These are phyloP conservation scores for Kryptolebias ocellatus DNA, from an alignment of 2,797 vertebrate species.

Conservation along the genomic window DNA sequence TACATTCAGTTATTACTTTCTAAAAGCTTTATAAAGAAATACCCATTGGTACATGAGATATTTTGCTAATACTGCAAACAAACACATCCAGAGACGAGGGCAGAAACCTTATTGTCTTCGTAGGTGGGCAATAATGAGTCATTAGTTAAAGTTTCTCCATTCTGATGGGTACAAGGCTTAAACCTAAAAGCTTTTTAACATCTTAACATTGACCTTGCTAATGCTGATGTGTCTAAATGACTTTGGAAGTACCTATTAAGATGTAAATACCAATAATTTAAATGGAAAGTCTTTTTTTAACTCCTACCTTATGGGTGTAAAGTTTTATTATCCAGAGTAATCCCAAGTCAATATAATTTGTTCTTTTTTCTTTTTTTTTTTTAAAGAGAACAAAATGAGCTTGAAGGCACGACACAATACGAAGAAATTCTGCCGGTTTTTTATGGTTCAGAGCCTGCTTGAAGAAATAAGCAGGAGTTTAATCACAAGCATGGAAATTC, in stretches of 20 bases:
- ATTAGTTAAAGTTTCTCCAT: too few species aligned
- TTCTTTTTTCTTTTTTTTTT: not conserved
- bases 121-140: too few species aligned
- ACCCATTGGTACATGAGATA: too few species aligned
- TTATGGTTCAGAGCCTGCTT: constrained; percentile 36
- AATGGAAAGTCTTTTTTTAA: not conserved
- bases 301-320: constrained; percentile 2
- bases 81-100: too few species aligned
- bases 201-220: not conserved
- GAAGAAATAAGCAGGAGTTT: constrained; percentile 43
- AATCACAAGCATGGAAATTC: constrained; percentile 35
- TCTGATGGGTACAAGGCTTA: not conserved
- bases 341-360: not conserved
- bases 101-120: too few species aligned
- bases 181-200: not conserved
- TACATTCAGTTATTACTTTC: too few species aligned
- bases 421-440: constrained; percentile 15
- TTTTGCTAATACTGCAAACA: too few species aligned
- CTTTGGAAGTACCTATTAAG: not conserved
- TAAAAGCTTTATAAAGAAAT: too few species aligned
- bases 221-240: not conserved
- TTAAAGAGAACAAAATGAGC: constrained; percentile 7
- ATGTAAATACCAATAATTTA: constrained; percentile 2
- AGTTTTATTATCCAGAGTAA: constrained; percentile 3
- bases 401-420: constrained; percentile 21